A percentile compares a stretch with the other conserved stretches of the same genome.
phyloP scores from a whole-genome alignment of 2,113 vertebrate species.

The Nettapus auritus region DNA sequence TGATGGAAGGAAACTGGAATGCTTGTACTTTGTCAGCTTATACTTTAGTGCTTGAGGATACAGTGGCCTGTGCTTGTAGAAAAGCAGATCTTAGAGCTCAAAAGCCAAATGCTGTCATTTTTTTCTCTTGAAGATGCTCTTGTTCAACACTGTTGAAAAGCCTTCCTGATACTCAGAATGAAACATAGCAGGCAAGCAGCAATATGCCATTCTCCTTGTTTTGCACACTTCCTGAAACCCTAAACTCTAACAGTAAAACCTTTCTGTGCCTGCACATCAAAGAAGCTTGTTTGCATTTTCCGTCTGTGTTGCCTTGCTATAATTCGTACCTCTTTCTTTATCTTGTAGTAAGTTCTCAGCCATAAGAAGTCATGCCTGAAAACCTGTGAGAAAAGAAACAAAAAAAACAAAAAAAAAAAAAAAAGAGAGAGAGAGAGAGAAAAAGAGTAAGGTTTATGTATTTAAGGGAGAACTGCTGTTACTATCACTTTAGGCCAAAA shows the following conservation, averaged over 20 bases:
- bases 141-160: not conserved
- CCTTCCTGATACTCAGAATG: not conserved
- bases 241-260: not conserved
- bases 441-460: not conserved
- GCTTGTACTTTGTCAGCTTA: not conserved
- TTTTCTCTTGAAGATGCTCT: not conserved
- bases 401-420: not conserved
- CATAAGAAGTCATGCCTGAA: not conserved
- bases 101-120: not conserved
- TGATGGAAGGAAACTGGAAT: not conserved
- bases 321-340: not conserved
- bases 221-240: not conserved
- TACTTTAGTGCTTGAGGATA: not conserved
- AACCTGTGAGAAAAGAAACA: not conserved
- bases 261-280: not conserved
- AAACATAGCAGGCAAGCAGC: not conserved
- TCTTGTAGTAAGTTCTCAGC: conserved; percentile 1
- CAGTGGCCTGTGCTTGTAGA: not conserved
- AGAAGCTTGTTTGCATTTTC: not conserved
- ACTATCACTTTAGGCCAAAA: conserved; percentile 48
- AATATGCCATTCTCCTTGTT: not conserved
- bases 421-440: not conserved
- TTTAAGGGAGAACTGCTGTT: conserved; percentile 12
- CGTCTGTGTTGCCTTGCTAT: conserved; percentile 1
- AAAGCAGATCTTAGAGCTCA: not conserved